A percentile compares a stretch with the other conserved stretches of the same genome.
phyloP scores from a whole-genome alignment of 2,797 vertebrate species.

The Paratrypauchen microcephalus region DNA sequence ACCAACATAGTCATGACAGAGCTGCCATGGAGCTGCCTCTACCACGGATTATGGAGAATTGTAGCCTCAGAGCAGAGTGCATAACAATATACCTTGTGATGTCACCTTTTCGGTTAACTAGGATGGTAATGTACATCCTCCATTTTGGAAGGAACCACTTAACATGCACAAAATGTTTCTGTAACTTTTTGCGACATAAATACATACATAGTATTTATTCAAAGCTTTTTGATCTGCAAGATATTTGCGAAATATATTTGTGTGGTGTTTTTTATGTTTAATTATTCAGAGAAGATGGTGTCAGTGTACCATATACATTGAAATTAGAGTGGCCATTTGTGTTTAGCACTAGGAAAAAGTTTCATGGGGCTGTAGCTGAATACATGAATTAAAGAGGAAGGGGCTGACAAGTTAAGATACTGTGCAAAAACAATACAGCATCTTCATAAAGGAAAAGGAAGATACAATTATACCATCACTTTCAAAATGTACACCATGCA shows the following conservation, averaged over 20 bases:
- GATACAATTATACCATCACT: too few relatives aligned
- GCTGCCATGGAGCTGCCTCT: constrained; percentile 42
- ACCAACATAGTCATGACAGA: constrained; percentile 49
- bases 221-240: background rate
- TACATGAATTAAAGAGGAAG: too few relatives aligned
- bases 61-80: constrained; percentile 15
- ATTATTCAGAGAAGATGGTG: background rate
- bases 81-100: constrained; percentile 22
- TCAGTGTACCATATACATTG: background rate
- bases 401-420: too few relatives aligned
- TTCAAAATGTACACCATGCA: too few relatives aligned
- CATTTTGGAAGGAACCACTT: background rate
- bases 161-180: constrained; percentile 1
- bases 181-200: background rate
- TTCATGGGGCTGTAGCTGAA: too few relatives aligned
- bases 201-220: background rate
- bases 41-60: constrained; percentile 51
- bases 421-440: too few relatives aligned
- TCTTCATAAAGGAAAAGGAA: too few relatives aligned
- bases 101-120: constrained; percentile 16
- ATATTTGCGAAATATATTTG: background rate
- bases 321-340: background rate
- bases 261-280: background rate
- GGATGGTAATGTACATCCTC: background rate
- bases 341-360: background rate